Evolutionary conservation across 1,140 invertebrate genomes (phyloP).

Genomic region (Oscheius sp.): DNA sequence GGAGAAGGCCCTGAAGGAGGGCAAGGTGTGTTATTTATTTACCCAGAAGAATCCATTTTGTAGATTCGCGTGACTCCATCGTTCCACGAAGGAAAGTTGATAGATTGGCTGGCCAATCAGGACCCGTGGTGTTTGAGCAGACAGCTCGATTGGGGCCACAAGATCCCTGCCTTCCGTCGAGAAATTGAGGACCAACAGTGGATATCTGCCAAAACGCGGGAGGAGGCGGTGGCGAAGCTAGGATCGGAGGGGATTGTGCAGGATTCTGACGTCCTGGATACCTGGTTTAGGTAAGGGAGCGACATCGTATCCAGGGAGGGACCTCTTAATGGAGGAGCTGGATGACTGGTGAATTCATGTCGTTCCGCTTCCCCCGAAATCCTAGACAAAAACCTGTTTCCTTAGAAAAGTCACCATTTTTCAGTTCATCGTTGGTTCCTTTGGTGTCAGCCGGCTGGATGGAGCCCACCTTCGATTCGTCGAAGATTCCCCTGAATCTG

Average conservation of each 20-base stretch:
- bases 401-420: background rate
- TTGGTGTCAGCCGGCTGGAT: slow-evolving; percentile 97
- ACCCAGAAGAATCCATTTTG: slow-evolving; percentile 27
- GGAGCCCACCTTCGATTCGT: slow-evolving; percentile 71
- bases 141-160: slow-evolving; percentile 98
- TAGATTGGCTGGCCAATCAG: slow-evolving; percentile 88
- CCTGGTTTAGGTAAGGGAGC: slow-evolving; percentile 72
- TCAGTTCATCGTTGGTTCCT: slow-evolving; percentile 94
- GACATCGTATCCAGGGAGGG: too few relatives aligned
- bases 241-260: slow-evolving; percentile 40
- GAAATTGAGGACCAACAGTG: slow-evolving; percentile 21
- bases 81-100: slow-evolving; percentile 85
- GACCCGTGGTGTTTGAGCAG: slow-evolving; percentile 66
- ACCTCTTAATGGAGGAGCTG: too few relatives aligned
- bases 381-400: too few relatives aligned
- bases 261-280: slow-evolving; percentile 95
- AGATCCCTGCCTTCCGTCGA: slow-evolving; percentile 79
- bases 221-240: slow-evolving; percentile 35
- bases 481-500: slow-evolving; percentile 72
- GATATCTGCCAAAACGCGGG: slow-evolving; percentile 35
- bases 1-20: slow-evolving; percentile 67
- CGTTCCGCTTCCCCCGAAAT: too few relatives aligned
- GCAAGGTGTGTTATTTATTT: slow-evolving; percentile 68
- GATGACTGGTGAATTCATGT: too few relatives aligned
- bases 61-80: slow-evolving; percentile 86